phyloP scores from a whole-genome alignment of 2,113 vertebrate species.

The Chelonoidis abingdonii region DNA sequence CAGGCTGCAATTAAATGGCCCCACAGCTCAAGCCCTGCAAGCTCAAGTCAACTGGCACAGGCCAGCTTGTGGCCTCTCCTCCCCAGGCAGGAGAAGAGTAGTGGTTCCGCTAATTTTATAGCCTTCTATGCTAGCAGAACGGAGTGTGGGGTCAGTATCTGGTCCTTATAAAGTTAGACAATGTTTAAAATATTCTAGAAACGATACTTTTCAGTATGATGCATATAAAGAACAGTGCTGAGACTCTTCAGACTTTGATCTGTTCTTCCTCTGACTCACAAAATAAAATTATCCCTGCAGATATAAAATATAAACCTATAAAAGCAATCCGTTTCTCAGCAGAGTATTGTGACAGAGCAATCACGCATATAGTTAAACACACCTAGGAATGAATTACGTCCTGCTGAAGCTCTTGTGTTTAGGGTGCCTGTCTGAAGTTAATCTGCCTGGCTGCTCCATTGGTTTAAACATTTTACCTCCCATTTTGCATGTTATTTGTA shows the following conservation, averaged over 20 bases:
- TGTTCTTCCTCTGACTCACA: constrained; percentile 24
- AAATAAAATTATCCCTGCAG: constrained; percentile 51
- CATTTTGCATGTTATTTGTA: background rate
- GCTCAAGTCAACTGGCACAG: background rate
- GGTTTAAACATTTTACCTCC: background rate
- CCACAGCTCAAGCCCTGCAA: background rate
- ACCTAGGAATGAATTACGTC: background rate
- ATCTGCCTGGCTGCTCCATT: background rate
- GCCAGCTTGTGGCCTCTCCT: background rate
- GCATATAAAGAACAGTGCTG: background rate
- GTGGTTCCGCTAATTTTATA: background rate
- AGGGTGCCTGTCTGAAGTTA: background rate
- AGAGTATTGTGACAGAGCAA: constrained; percentile 3
- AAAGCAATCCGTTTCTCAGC: background rate
- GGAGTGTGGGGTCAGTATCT: background rate
- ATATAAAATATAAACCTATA: constrained; percentile 31
- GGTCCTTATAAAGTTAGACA: background rate
- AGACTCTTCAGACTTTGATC: constrained; percentile 13
- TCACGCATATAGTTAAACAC: background rate
- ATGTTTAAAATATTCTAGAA: background rate
- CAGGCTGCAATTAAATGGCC: background rate
- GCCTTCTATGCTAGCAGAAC: background rate
- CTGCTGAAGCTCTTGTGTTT: accelerated
- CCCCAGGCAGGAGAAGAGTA: background rate
- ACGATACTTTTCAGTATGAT: background rate